These are phyloP conservation scores for Saccostrea glomerata DNA, from an alignment of 1,140 invertebrate species.

Conservation along the genomic window DNA sequence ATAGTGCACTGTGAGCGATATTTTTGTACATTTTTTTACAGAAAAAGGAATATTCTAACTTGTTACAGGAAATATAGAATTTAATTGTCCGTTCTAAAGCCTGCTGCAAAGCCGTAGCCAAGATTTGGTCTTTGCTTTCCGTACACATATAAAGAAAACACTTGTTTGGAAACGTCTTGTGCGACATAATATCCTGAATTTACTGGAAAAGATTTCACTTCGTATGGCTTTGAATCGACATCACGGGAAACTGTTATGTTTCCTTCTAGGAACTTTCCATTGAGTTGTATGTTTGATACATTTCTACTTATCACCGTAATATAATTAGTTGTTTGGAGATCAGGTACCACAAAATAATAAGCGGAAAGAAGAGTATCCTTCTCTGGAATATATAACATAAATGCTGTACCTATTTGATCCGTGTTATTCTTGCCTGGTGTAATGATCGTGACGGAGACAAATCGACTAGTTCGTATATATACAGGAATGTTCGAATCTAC, in stretches of 20 bases:
- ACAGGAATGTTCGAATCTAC: background rate
- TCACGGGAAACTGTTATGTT: background rate
- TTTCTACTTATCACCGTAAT: background rate
- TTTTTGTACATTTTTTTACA: no score
- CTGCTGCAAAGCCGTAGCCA: constrained; percentile 4
- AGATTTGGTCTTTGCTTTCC: constrained; percentile 11
- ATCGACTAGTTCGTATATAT: background rate
- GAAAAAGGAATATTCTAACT: no score
- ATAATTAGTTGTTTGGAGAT: background rate
- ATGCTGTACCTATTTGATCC: background rate
- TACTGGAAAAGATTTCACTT: background rate
- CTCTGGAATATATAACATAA: constrained; percentile 18
- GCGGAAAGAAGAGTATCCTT: background rate
- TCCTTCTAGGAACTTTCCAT: background rate
- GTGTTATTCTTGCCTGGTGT: constrained; percentile 20
- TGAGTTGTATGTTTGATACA: background rate
- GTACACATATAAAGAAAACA: constrained; percentile 8
- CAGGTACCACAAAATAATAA: constrained; percentile 14
- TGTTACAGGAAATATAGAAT: no score
- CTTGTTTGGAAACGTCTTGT: background rate
- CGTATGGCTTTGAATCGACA: background rate
- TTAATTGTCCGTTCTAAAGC: no score
- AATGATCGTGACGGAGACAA: background rate
- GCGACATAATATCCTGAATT: background rate
- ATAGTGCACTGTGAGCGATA: no score